Evolutionary conservation across 2,797 vertebrate genomes (phyloP).

Genomic region (Myoxocephalus aenaeus): DNA sequence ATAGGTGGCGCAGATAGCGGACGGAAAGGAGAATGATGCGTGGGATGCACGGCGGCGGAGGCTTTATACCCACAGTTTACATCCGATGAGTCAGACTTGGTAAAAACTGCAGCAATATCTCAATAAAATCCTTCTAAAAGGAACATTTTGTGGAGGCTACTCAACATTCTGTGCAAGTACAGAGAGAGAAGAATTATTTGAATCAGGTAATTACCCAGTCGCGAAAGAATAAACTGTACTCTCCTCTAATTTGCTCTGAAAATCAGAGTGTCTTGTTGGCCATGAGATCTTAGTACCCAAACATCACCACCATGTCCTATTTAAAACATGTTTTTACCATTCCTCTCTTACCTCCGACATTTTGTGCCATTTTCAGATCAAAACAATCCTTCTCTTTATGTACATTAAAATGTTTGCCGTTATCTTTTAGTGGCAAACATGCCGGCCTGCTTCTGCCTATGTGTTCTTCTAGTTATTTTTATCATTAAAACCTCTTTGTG

Average conservation of each 20-base stretch:
- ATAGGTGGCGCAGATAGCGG: not conserved
- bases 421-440: not conserved
- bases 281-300: conserved; percentile 10
- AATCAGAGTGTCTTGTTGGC: conserved; percentile 37
- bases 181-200: conserved; percentile 46
- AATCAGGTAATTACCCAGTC: conserved; percentile 58
- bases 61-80: not conserved
- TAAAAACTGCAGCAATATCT: not conserved
- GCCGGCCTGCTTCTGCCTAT: not conserved
- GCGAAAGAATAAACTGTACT: conserved; percentile 51
- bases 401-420: not conserved
- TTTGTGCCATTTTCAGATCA: fast-evolving
- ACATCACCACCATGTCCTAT: not conserved
- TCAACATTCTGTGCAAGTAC: conserved; percentile 46
- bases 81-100: not conserved
- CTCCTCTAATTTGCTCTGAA: conserved; percentile 52
- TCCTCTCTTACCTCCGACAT: not conserved
- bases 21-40: not conserved
- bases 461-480: not conserved
- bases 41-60: not conserved
- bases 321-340: not conserved
- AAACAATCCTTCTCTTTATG: not conserved
- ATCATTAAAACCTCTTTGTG: not conserved
- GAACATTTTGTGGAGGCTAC: conserved; percentile 24
- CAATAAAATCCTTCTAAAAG: conserved; percentile 3